phyloP scores from a whole-genome alignment of 2,113 vertebrate genomes.

The Toxotes chatareus region DNA sequence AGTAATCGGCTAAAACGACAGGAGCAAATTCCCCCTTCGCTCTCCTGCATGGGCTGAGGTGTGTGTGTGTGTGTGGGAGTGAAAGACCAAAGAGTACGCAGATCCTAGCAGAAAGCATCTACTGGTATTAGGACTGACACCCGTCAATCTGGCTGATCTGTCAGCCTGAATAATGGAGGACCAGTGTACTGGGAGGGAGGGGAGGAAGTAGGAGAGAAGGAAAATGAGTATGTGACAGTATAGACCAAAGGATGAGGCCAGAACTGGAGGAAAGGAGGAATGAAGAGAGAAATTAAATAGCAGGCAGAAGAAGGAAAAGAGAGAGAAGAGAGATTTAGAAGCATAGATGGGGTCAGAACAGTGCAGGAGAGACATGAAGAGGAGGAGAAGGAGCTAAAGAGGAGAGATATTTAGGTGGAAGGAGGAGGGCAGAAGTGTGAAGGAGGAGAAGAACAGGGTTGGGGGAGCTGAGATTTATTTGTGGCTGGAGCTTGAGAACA shows the following conservation, averaged over 20 bases:
- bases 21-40: neutral
- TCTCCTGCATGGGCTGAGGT: neutral
- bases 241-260: neutral
- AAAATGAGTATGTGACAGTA: neutral
- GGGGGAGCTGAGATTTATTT: no score
- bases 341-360: no score
- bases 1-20: slow-evolving; percentile 42
- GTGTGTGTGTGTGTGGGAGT: neutral
- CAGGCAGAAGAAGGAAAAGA: neutral
- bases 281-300: neutral
- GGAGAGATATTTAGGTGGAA: neutral
- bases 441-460: neutral
- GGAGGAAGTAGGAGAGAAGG: neutral
- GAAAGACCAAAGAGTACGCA: slow-evolving; percentile 33
- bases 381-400: neutral
- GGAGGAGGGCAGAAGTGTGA: neutral
- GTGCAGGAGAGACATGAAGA: neutral
- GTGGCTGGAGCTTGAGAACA: no score
- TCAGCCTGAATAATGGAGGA: slow-evolving; percentile 52
- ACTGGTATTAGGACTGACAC: slow-evolving; percentile 68
- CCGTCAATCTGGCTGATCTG: slow-evolving; percentile 63
- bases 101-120: slow-evolving; percentile 43
- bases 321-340: neutral
- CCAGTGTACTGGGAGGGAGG: slow-evolving; percentile 6
- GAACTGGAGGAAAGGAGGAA: neutral